Evolutionary conservation across 2,888 invertebrate genomes (phyloP), one percentile per base, ranked within the genome.

Genomic region (Portevinia maculata): DNA sequence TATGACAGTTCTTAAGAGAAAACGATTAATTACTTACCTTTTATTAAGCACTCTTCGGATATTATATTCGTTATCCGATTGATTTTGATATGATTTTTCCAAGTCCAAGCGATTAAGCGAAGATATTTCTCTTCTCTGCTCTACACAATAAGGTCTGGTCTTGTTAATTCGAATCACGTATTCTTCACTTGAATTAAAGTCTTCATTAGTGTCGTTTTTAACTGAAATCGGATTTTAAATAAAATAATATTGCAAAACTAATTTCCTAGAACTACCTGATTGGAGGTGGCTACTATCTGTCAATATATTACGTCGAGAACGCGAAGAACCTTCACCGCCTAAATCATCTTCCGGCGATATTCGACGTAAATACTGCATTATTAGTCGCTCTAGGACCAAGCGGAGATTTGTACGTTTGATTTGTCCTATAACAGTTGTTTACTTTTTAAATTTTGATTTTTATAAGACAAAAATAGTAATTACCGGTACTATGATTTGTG

Each of bases 11-110:
- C 15, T 24, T 30, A 53, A 8, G 5, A 34, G 39, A 28, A 34
- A 28, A 44, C 57, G 69, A 79, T 76, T 55, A 24, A 59, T 9
- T 84, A 89, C 92, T 91, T 86, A 93, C 93, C 93, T 89, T 85
- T 92, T 92, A 86, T 91, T 93, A 30, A 93, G 86, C 13, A 92
- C 91, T 46, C 91, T 90, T 84, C 93, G 88, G 84, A 93, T 88
- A 86, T 92, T 93, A 60, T 86, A 86, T 64, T 86, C 86, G 11
- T 84, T 69, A 41, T 85, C 83, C 11, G 86, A 74, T 41, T 85
- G 79, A 83, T 86, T 86, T 34, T 52, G 55, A 19, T 85, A 84
- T 3, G 87, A 83, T 39, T 79, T 69, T 19, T 86, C 85, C 9
- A 87, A 65, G 69, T 86, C 86, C 37, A 84, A 81, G 5, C 85